A percentile compares a stretch with the other conserved stretches of the same genome.
Conservation (phyloP, 2,888 invertebrate species). For the Melanostoma mellinum region DNA sequence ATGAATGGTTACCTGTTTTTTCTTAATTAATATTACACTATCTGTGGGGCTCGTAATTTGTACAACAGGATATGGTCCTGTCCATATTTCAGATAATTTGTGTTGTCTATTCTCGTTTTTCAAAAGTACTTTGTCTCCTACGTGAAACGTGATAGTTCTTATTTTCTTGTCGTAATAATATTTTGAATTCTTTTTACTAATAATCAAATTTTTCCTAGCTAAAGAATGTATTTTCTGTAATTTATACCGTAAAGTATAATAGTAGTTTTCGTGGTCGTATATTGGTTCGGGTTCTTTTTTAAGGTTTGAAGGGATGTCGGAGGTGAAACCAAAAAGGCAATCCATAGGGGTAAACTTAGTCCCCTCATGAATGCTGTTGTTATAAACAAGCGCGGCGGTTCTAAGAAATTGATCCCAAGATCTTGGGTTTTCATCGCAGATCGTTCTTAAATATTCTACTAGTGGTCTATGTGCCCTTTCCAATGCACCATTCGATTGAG, state of each 20-base stretch:
- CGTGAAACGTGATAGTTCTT: not conserved
- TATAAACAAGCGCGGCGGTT: too few species aligned
- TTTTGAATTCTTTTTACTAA: not conserved
- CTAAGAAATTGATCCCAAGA: conserved; percentile 4
- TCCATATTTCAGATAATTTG: too few species aligned
- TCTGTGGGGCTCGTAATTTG: too few species aligned
- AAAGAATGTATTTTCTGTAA: not conserved
- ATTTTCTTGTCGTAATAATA: not conserved
- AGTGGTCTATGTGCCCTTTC: conserved; percentile 58
- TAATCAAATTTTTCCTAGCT: not conserved
- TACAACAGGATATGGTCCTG: too few species aligned
- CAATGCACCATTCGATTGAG: conserved; percentile 74
- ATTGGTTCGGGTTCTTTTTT: not conserved
- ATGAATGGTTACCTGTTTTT: too few species aligned
- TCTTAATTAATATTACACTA: too few species aligned
- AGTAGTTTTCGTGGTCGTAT: not conserved
- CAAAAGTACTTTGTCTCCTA: not conserved
- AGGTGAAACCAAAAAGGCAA: too few species aligned
- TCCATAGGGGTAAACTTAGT: too few species aligned
- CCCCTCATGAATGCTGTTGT: too few species aligned
- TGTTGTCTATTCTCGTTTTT: too few species aligned
- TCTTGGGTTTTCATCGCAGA: not conserved
- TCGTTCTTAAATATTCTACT: not conserved
- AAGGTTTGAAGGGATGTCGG: not conserved
- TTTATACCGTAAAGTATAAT: not conserved